Conservation (phyloP, 2,113 vertebrate genomes). For the Scomber colias region DNA sequence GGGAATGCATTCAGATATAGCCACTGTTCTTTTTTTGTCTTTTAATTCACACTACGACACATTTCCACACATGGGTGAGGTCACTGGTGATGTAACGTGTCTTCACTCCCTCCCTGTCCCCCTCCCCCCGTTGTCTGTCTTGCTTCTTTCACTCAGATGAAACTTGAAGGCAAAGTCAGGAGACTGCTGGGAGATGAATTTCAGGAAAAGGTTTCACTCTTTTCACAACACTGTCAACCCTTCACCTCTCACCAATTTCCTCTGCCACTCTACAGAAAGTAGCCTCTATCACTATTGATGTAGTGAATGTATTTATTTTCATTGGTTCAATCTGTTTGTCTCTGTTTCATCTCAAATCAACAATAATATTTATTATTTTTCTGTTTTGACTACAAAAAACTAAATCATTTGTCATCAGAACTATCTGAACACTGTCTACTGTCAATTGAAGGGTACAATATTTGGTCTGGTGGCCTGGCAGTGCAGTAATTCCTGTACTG, state of each 20-base stretch:
- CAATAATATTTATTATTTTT: too few species aligned
- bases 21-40: neutral
- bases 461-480: too few species aligned
- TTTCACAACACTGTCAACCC: constrained; percentile 10
- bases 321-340: too few species aligned
- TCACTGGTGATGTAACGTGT: constrained; percentile 70
- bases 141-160: constrained; percentile 82
- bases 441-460: too few species aligned
- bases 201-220: constrained; percentile 88
- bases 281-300: neutral
- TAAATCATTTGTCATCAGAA: too few species aligned
- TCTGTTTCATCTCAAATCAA: too few species aligned
- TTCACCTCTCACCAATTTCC: constrained; percentile 18
- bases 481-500: too few species aligned
- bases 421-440: too few species aligned
- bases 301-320: too few species aligned
- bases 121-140: constrained; percentile 32
- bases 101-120: constrained; percentile 35
- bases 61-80: constrained; percentile 53
- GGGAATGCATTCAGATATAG: neutral
- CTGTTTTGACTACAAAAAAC: too few species aligned
- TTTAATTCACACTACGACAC: neutral
- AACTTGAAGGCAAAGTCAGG: constrained; percentile 89
- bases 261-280: constrained; percentile 15
- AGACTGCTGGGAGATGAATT: constrained; percentile 89